Percentiles rank a stretch among this genome's conserved stretches.
Conservation (phyloP, 2,797 vertebrate genomes). For the Phataginus tricuspis region DNA sequence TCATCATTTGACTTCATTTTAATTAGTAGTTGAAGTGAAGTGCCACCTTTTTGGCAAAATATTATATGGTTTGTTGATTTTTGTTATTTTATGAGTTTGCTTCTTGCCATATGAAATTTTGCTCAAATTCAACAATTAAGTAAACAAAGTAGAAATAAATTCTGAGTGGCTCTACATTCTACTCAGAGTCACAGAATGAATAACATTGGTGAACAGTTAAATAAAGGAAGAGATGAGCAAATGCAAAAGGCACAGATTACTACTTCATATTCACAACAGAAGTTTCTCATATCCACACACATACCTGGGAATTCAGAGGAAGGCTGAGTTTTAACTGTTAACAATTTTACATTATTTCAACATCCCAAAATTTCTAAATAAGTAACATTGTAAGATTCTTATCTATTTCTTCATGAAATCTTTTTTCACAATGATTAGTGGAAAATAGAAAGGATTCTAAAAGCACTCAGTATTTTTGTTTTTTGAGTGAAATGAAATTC, state of each 20-base stretch:
- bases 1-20: slow-evolving; percentile 19
- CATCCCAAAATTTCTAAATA: background rate
- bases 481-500: background rate
- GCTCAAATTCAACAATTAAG: slow-evolving; percentile 13
- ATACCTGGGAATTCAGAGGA: background rate
- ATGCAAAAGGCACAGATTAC: background rate
- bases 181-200: background rate
- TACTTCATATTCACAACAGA: background rate
- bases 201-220: background rate
- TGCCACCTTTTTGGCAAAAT: slow-evolving; percentile 34
- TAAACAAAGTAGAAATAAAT: slow-evolving; percentile 30
- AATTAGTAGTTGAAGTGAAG: slow-evolving; percentile 25
- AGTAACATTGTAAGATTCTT: background rate
- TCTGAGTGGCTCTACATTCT: background rate
- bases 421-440: background rate
- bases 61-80: slow-evolving; percentile 51
- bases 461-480: background rate
- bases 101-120: slow-evolving; percentile 12
- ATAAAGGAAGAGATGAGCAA: background rate
- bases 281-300: background rate
- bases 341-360: background rate
- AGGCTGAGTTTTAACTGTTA: background rate
- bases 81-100: slow-evolving; percentile 6
- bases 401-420: background rate
- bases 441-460: slow-evolving; percentile 10